Conservation (phyloP, 2,797 vertebrate genomes). For the Labroides dimidiatus region DNA sequence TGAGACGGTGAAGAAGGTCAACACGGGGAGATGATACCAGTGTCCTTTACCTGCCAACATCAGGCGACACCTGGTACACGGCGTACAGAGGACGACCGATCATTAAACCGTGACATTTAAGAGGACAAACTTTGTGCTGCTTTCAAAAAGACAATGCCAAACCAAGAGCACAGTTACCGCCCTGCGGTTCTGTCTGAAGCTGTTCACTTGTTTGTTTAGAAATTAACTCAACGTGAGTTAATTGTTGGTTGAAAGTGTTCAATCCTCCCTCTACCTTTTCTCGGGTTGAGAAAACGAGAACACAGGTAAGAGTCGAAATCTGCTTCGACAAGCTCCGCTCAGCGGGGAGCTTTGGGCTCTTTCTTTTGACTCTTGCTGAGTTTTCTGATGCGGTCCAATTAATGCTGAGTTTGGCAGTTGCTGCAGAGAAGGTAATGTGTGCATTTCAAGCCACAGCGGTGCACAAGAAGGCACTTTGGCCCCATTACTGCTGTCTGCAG, state of each 20-base stretch:
- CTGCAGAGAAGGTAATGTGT: neutral
- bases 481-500: slow-evolving; percentile 20
- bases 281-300: too few species aligned
- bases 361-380: neutral
- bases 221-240: neutral
- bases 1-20: slow-evolving; percentile 24
- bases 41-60: slow-evolving; percentile 19
- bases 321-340: neutral
- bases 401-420: slow-evolving; percentile 9
- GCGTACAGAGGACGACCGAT: neutral
- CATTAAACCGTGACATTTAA: neutral
- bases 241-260: too few species aligned
- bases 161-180: neutral
- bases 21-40: slow-evolving; percentile 23
- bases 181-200: neutral
- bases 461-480: slow-evolving; percentile 10
- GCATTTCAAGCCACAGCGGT: slow-evolving; percentile 21
- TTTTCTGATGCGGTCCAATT: slow-evolving; percentile 10
- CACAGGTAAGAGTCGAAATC: too few species aligned
- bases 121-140: neutral
- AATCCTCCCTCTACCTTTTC: too few species aligned
- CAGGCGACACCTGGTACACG: neutral
- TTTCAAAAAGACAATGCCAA: neutral
- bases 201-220: neutral
- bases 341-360: neutral